Evolutionary conservation across 2,113 vertebrate species (phyloP).

Genomic region (Astur gentilis): DNA sequence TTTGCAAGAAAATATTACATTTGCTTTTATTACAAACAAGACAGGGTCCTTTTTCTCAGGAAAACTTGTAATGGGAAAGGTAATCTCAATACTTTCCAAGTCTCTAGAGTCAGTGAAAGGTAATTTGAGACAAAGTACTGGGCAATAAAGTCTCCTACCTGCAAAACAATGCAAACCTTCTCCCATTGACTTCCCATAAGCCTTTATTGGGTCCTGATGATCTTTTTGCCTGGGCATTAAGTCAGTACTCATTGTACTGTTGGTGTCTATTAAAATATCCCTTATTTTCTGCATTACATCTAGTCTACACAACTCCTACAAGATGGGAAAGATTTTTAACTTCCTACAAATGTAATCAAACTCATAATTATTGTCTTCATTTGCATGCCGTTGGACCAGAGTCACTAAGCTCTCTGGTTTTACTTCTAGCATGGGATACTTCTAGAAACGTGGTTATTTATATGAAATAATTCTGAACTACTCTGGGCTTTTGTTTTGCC

Average conservation of each 20-base stretch:
- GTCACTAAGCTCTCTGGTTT: background rate
- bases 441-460: background rate
- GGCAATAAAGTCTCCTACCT: background rate
- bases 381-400: background rate
- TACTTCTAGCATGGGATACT: background rate
- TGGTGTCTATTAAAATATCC: background rate
- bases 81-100: background rate
- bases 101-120: background rate
- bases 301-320: background rate
- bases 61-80: background rate
- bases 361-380: background rate
- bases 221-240: background rate
- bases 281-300: background rate
- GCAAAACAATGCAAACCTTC: background rate
- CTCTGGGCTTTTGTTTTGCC: background rate
- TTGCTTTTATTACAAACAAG: conserved; percentile 5
- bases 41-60: background rate
- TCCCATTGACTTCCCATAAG: background rate
- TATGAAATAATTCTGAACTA: background rate
- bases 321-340: background rate
- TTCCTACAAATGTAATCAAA: background rate
- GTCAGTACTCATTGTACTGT: background rate
- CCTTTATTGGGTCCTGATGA: background rate
- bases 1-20: conserved; percentile 9
- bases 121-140: background rate